Evolutionary conservation across 2,113 vertebrate species (phyloP).

Genomic region (Bufo gargarizans): DNA sequence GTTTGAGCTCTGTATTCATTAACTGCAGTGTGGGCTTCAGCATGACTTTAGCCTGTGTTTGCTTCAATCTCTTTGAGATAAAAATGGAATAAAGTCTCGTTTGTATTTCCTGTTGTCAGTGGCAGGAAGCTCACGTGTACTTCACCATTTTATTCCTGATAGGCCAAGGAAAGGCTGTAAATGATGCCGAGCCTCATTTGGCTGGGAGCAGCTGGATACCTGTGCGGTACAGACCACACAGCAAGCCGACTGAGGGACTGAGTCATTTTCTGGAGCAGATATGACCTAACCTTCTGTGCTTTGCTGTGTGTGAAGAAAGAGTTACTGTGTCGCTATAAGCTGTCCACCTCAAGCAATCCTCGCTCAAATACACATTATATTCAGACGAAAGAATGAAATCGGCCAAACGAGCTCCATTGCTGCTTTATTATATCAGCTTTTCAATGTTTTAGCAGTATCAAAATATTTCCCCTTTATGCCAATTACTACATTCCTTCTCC

Average conservation of each 20-base stretch:
- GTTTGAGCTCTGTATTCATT: constrained; percentile 66
- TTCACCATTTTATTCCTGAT: constrained; percentile 64
- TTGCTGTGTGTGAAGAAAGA: constrained; percentile 62
- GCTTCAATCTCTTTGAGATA: constrained; percentile 60
- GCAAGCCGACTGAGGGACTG: constrained; percentile 67
- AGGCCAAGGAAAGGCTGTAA: constrained; percentile 72
- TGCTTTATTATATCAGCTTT: not conserved
- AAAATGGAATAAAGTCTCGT: constrained; percentile 58
- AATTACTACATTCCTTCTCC: not conserved
- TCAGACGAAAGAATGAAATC: constrained; percentile 41
- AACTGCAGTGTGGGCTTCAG: constrained; percentile 59
- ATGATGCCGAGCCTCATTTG: constrained; percentile 77
- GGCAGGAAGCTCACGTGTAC: constrained; percentile 62
- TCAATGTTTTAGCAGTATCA: not conserved
- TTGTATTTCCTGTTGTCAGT: constrained; percentile 76
- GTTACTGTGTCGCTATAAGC: constrained; percentile 49
- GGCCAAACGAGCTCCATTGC: constrained; percentile 26
- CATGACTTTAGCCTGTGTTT: constrained; percentile 67
- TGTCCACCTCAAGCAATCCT: constrained; percentile 58
- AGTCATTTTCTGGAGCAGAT: constrained; percentile 64
- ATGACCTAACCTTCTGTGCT: constrained; percentile 61
- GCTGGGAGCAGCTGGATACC: constrained; percentile 71
- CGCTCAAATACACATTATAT: constrained; percentile 57
- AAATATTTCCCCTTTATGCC: constrained; percentile 17
- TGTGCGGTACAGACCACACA: constrained; percentile 82